Conservation (phyloP, 2,113 vertebrate species). For the Hippocampus barbouri region DNA sequence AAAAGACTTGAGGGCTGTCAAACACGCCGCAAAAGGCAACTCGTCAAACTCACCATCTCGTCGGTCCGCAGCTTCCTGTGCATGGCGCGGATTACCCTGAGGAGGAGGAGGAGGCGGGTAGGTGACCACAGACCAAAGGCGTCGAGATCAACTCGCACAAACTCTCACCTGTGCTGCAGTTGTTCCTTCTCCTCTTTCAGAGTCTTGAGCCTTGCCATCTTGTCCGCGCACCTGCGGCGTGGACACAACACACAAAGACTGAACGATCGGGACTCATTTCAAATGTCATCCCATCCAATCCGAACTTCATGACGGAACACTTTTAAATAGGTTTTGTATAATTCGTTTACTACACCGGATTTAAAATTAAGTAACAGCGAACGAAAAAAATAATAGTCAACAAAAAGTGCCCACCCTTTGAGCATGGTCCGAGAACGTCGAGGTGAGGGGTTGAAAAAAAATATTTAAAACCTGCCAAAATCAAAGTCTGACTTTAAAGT, state of each 20-base stretch:
- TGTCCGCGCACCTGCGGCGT: constrained; percentile 81
- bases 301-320: neutral
- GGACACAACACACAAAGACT: neutral
- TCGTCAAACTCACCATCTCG: constrained; percentile 81
- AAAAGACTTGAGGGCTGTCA: neutral
- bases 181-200: constrained; percentile 84
- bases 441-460: too few species aligned
- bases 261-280: neutral
- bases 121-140: too few species aligned
- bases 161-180: constrained; percentile 83
- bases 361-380: neutral
- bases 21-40: neutral
- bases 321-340: neutral
- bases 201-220: constrained; percentile 82
- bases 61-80: constrained; percentile 84
- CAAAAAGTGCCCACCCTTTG: too few species aligned
- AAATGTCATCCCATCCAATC: neutral
- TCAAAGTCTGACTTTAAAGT: too few species aligned
- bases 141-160: neutral
- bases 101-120: neutral
- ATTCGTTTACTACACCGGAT: neutral
- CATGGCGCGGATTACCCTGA: constrained; percentile 84
- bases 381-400: too few species aligned
- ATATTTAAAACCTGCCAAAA: too few species aligned
- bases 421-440: too few species aligned